A percentile compares a stretch with the other conserved stretches of the same genome.
phyloP scores from a whole-genome alignment of 2,888 invertebrate species.

The Gastrophysa polygoni region DNA sequence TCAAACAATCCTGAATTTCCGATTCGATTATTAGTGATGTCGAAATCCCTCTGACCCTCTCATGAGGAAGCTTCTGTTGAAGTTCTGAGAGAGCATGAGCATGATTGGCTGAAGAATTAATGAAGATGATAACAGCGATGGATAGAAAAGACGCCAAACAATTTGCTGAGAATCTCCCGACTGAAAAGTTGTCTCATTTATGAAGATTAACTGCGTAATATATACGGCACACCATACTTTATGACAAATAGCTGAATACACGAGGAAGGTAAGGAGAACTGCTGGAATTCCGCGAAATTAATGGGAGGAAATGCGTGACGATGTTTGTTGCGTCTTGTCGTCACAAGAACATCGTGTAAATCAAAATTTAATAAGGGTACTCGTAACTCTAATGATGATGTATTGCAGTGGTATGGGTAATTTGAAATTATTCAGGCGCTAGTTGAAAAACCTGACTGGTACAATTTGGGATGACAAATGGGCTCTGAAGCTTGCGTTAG shows the following conservation, averaged over 20 bases:
- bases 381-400: slow-evolving; percentile 6
- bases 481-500: neutral
- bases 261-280: slow-evolving; percentile 44
- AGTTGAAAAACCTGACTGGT: neutral
- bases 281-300: slow-evolving; percentile 46
- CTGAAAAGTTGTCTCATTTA: slow-evolving; percentile 42
- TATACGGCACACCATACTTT: slow-evolving; percentile 43
- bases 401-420: too few species aligned
- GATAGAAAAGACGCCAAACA: slow-evolving; percentile 25
- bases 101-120: neutral
- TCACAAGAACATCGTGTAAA: slow-evolving; percentile 22
- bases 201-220: slow-evolving; percentile 43
- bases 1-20: too few species aligned
- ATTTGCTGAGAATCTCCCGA: slow-evolving; percentile 36
- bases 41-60: too few species aligned
- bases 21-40: too few species aligned
- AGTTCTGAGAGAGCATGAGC: too few species aligned
- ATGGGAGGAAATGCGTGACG: slow-evolving; percentile 42
- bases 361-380: slow-evolving; percentile 16
- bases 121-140: slow-evolving; percentile 5
- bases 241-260: slow-evolving; percentile 27
- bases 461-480: neutral
- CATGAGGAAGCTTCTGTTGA: too few species aligned
- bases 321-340: slow-evolving; percentile 37
- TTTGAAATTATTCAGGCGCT: neutral